These are phyloP conservation scores for Heteractis magnifica DNA, from an alignment of 92 coral and sea anemone genomes.

Conservation along the genomic window DNA sequence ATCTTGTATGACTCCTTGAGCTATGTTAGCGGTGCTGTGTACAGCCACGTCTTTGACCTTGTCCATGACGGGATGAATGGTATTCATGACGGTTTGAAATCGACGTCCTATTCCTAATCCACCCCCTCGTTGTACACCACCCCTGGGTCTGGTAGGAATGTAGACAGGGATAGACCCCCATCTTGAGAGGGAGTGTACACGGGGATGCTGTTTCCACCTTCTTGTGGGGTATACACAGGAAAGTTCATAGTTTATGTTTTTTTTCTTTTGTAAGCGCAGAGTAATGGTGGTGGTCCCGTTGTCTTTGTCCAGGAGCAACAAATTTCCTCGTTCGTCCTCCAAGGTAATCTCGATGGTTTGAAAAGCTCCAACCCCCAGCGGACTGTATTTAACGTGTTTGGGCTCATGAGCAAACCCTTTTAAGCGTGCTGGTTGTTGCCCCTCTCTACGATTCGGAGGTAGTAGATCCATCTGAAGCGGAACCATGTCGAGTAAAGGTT, in stretches of 20 bases:
- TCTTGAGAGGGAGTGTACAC: not conserved
- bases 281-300: conserved; percentile 1
- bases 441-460: not conserved
- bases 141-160: not conserved
- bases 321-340: not conserved
- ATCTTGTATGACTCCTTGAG: not conserved
- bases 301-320: not conserved
- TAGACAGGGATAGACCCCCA: not conserved
- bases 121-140: not conserved
- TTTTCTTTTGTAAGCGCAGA: conserved; percentile 2
- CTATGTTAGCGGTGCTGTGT: not conserved
- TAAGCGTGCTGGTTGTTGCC: not conserved
- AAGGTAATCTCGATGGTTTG: not conserved
- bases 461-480: not conserved
- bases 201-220: not conserved
- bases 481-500: not conserved
- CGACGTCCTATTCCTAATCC: not conserved
- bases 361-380: not conserved
- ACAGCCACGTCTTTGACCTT: not conserved
- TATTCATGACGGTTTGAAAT: not conserved
- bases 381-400: not conserved
- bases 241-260: not conserved
- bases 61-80: not conserved
- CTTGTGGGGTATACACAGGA: not conserved
- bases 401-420: conserved; percentile 6